Evolutionary conservation across 2,797 vertebrate species (phyloP).

Genomic region (Myotis pilosus): DNA sequence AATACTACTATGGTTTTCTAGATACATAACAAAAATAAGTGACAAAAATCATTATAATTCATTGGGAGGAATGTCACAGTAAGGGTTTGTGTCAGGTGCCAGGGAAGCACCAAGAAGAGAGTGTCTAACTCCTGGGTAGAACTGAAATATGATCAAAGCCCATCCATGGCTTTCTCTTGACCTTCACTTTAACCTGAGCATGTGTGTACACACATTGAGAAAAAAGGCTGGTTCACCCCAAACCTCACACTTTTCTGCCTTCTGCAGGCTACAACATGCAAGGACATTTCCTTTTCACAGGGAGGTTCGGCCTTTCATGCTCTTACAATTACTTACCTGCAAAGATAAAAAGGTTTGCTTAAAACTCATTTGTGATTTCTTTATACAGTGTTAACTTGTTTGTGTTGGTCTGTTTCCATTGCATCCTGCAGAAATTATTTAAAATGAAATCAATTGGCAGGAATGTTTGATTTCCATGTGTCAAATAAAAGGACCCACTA

Average conservation of each 20-base stretch:
- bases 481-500: constrained; percentile 57
- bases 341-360: constrained; percentile 20
- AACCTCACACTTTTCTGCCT: neutral
- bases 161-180: neutral
- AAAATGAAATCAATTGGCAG: constrained; percentile 25
- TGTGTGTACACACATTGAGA: neutral
- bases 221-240: neutral
- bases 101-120: neutral
- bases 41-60: neutral
- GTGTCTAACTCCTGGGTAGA: neutral
- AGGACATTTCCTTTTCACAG: neutral
- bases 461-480: constrained; percentile 52
- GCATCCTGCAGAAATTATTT: constrained; percentile 61
- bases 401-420: constrained; percentile 42
- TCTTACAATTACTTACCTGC: constrained; percentile 20
- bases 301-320: constrained; percentile 13
- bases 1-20: neutral
- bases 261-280: neutral
- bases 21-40: neutral
- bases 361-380: constrained; percentile 27
- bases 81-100: neutral
- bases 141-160: neutral
- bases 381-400: constrained; percentile 8
- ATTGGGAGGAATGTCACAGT: neutral
- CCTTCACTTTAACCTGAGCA: neutral